These are phyloP conservation scores for Brevimyrus niger DNA, from an alignment of 2,113 vertebrate species.

Conservation along the genomic window DNA sequence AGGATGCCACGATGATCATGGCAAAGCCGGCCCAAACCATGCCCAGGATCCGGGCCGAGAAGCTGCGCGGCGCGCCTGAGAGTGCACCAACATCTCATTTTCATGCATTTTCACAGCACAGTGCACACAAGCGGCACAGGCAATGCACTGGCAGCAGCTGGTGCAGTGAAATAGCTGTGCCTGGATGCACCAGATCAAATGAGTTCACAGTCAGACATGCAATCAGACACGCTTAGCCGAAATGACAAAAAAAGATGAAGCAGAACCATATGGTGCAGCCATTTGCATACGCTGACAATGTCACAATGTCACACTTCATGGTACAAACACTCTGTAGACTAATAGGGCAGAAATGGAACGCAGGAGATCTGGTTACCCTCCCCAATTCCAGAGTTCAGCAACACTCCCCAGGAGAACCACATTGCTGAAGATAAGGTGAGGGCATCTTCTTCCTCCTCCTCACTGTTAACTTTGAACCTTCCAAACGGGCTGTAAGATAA, in stretches of 20 bases:
- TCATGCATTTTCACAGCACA: constrained; percentile 15
- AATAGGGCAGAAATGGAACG: not conserved
- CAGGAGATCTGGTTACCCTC: constrained; percentile 65
- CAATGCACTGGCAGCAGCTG: not conserved
- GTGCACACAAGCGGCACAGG: not conserved
- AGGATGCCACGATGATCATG: constrained; percentile 96
- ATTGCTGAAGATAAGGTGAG: constrained; percentile 91
- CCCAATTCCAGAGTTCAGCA: constrained; percentile 90
- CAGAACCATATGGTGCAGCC: not conserved
- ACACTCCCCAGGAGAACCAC: constrained; percentile 98
- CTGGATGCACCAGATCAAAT: not conserved
- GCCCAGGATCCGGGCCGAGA: constrained; percentile 89
- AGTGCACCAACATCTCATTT: constrained; percentile 15
- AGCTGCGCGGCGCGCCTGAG: constrained; percentile 83
- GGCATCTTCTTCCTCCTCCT: constrained; percentile 92
- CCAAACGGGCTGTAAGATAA: constrained; percentile 73
- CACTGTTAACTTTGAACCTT: constrained; percentile 94
- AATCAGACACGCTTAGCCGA: not conserved
- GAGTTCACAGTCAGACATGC: not conserved
- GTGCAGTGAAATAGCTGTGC: not conserved
- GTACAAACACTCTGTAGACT: not conserved
- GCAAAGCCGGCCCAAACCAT: constrained; percentile 98
- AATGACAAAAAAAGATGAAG: not conserved
- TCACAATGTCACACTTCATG: not conserved
- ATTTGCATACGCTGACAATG: not conserved